A percentile compares a stretch with the other conserved stretches of the same genome.
phyloP scores from a whole-genome alignment of 2,888 invertebrate genomes.

The Tryphoninae sp. region DNA sequence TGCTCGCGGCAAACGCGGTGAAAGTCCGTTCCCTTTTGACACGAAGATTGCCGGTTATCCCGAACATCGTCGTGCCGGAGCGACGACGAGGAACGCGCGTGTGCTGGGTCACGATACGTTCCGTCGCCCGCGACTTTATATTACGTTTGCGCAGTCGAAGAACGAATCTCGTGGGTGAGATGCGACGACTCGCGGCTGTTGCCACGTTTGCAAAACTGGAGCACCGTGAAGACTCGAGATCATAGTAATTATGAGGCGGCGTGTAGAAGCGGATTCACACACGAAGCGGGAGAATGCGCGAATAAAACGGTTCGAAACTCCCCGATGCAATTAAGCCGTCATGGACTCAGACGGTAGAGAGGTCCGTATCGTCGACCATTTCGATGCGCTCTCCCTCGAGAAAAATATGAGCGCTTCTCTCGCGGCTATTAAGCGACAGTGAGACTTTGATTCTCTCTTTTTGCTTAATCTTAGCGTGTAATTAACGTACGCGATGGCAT shows the following conservation, averaged over 20 bases:
- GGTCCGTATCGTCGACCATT: slow-evolving; percentile 35
- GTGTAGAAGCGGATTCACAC: slow-evolving; percentile 73
- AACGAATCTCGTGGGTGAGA: slow-evolving; percentile 17
- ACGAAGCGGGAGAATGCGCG: slow-evolving; percentile 39
- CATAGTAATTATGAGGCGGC: slow-evolving; percentile 75
- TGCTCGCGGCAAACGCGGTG: slow-evolving; percentile 63
- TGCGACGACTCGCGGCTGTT: slow-evolving; percentile 40
- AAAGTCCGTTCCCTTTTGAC: slow-evolving; percentile 74
- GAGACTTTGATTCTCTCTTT: slow-evolving; percentile 37
- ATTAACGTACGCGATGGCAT: slow-evolving; percentile 44
- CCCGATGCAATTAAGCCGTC: slow-evolving; percentile 73
- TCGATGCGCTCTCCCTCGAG: slow-evolving; percentile 42
- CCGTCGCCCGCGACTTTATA: slow-evolving; percentile 39
- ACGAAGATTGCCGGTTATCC: slow-evolving; percentile 75
- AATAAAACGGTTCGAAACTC: slow-evolving; percentile 23
- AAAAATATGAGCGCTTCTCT: background rate
- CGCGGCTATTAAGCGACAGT: slow-evolving; percentile 4
- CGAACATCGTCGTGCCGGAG: slow-evolving; percentile 59
- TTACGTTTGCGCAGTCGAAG: background rate
- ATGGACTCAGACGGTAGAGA: slow-evolving; percentile 49
- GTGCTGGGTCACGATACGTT: slow-evolving; percentile 64
- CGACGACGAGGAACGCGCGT: slow-evolving; percentile 60
- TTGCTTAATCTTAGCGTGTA: slow-evolving; percentile 12
- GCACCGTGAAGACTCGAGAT: slow-evolving; percentile 74
- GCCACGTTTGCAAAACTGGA: slow-evolving; percentile 71